These are phyloP conservation scores for Orthonychiurus folsomi DNA, from an alignment of 2,888 invertebrate genomes.

Conservation along the genomic window DNA sequence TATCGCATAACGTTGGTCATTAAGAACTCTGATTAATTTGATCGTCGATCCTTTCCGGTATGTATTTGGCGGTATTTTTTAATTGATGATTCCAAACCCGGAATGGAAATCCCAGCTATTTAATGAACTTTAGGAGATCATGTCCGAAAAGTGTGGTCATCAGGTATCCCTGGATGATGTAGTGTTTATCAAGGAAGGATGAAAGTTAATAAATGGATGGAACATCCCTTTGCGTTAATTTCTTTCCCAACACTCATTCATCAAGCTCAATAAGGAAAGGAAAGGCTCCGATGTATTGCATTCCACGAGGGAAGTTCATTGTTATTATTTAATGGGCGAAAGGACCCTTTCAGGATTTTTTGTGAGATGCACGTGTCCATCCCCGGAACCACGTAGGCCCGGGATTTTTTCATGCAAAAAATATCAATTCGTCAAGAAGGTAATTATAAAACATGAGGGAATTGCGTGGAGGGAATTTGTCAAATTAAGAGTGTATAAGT, in stretches of 20 bases:
- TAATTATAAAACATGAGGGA: neutral
- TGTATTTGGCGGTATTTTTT: too few relatives aligned
- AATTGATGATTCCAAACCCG: too few relatives aligned
- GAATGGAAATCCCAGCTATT: too few relatives aligned
- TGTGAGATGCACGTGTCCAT: neutral
- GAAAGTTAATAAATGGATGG: conserved; percentile 1
- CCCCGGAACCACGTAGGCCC: too few relatives aligned
- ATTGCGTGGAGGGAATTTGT: neutral
- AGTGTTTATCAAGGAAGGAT: neutral
- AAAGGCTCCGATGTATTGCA: neutral
- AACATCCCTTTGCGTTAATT: neutral
- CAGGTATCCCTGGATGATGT: neutral
- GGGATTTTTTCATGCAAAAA: neutral
- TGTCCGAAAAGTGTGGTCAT: neutral
- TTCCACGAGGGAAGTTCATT: neutral
- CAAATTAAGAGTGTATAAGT: neutral
- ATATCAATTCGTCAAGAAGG: neutral
- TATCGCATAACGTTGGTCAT: too few relatives aligned
- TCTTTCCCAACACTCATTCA: neutral
- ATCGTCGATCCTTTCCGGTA: too few relatives aligned
- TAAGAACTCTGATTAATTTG: too few relatives aligned
- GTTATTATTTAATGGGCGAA: neutral
- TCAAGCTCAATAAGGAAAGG: conserved; percentile 1
- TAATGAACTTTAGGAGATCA: neutral
- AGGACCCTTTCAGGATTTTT: neutral